A percentile compares a stretch with the other conserved stretches of the same genome.
Conservation (phyloP, 2,888 invertebrate genomes). For the Thereva nobilitata region DNA sequence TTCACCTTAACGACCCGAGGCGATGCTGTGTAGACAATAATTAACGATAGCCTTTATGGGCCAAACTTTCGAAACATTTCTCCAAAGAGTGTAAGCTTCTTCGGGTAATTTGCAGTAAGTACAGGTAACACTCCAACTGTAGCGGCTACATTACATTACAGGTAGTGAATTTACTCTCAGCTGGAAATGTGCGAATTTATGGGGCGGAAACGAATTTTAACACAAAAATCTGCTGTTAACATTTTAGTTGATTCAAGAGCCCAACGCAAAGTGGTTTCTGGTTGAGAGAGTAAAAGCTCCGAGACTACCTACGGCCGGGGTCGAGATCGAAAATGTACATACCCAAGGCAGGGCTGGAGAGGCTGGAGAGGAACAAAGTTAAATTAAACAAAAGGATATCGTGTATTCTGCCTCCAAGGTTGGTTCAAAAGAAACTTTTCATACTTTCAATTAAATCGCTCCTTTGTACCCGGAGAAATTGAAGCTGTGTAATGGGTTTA, state of each 20-base stretch:
- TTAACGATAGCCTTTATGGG: slow-evolving; percentile 28
- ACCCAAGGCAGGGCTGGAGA: too few relatives aligned
- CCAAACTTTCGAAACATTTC: slow-evolving; percentile 13
- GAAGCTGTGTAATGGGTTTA: too few relatives aligned
- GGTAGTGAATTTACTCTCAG: slow-evolving; percentile 15
- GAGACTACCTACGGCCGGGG: too few relatives aligned
- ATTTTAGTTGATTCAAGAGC: slow-evolving; percentile 1
- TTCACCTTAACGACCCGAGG: slow-evolving; percentile 22
- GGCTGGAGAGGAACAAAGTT: too few relatives aligned
- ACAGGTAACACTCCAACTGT: slow-evolving; percentile 5
- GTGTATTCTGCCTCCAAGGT: too few relatives aligned
- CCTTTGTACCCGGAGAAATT: too few relatives aligned
- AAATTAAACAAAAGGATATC: too few relatives aligned
- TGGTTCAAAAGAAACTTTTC: too few relatives aligned
- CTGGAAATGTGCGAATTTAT: slow-evolving; percentile 35
- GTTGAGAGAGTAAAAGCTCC: too few relatives aligned
- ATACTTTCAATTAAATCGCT: too few relatives aligned
- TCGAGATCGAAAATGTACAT: too few relatives aligned
- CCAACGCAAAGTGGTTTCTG: too few relatives aligned
- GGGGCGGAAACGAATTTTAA: slow-evolving; percentile 36
- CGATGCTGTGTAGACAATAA: slow-evolving; percentile 25
- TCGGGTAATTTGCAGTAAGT: slow-evolving; percentile 24
- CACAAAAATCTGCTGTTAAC: slow-evolving; percentile 28
- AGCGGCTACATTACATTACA: not conserved
- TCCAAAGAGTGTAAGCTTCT: slow-evolving; percentile 11